Evolutionary conservation across 2,113 vertebrate genomes (phyloP).

Genomic region (Corvus hawaiiensis): DNA sequence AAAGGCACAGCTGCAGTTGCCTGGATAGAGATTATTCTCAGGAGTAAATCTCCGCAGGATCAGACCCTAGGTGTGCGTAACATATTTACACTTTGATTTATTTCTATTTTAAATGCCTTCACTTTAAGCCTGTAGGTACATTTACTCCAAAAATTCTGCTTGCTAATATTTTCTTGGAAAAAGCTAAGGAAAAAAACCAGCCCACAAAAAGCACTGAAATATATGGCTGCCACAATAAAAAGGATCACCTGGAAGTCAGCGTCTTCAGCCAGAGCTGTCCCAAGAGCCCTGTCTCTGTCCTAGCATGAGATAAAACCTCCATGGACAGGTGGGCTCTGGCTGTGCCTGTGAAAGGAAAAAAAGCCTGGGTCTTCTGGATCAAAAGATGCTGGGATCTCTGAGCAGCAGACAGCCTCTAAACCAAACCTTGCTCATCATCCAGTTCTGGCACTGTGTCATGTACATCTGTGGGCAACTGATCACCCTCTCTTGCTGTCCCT

Average conservation of each 20-base stretch:
- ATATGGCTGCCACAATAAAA: not conserved
- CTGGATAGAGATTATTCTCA: not conserved
- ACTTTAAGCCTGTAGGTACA: not conserved
- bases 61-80: conserved; percentile 15
- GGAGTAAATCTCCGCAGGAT: not conserved
- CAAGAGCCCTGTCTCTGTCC: not conserved
- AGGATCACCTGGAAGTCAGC: not conserved
- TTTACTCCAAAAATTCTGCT: not conserved
- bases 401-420: not conserved
- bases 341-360: not conserved
- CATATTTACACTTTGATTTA: conserved; percentile 1
- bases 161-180: not conserved
- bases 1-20: conserved; percentile 5
- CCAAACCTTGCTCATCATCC: not conserved
- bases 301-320: not conserved
- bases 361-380: not conserved
- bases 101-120: not conserved
- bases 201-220: not conserved
- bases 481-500: not conserved
- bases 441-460: not conserved
- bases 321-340: not conserved
- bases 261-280: not conserved
- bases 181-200: not conserved
- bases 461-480: not conserved
- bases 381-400: not conserved